Conservation (phyloP, 2,113 vertebrate species). For the Notarius lentiginosus region DNA sequence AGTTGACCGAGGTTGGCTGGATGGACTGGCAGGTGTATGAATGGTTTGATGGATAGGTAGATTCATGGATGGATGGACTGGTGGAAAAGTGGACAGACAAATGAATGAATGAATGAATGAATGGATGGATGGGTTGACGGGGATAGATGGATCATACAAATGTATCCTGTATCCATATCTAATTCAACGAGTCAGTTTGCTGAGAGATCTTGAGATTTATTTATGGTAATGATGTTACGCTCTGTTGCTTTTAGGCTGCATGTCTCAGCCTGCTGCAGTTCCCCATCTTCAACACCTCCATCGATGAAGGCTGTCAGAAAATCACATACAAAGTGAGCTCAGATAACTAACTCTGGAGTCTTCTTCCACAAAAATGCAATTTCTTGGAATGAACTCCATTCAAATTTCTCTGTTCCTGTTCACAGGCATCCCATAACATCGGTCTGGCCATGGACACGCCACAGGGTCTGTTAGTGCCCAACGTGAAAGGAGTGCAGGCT, state of each 20-base stretch:
- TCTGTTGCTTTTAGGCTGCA: slow-evolving; percentile 74
- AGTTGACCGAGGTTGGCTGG: not conserved
- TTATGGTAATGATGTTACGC: not conserved
- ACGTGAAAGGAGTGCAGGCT: slow-evolving; percentile 85
- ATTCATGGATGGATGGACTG: not conserved
- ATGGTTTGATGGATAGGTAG: not conserved
- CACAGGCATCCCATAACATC: slow-evolving; percentile 47
- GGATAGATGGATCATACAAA: not conserved
- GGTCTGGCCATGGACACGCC: slow-evolving; percentile 50
- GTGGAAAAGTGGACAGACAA: not conserved
- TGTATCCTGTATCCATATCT: not conserved
- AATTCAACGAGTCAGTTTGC: not conserved
- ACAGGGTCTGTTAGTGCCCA: slow-evolving; percentile 71
- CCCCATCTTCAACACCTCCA: slow-evolving; percentile 85
- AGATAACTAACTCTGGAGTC: not conserved
- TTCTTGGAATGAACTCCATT: not conserved
- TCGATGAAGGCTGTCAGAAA: slow-evolving; percentile 88
- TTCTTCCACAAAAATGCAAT: not conserved
- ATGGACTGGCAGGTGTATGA: not conserved
- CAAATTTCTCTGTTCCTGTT: not conserved
- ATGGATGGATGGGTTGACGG: not conserved
- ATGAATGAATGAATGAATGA: not conserved
- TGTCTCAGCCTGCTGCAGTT: slow-evolving; percentile 86
- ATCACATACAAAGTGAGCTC: slow-evolving; percentile 87
- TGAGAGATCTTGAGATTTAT: not conserved